phyloP scores from a whole-genome alignment of 2,888 invertebrate genomes.

The Cephus nigrinus region DNA sequence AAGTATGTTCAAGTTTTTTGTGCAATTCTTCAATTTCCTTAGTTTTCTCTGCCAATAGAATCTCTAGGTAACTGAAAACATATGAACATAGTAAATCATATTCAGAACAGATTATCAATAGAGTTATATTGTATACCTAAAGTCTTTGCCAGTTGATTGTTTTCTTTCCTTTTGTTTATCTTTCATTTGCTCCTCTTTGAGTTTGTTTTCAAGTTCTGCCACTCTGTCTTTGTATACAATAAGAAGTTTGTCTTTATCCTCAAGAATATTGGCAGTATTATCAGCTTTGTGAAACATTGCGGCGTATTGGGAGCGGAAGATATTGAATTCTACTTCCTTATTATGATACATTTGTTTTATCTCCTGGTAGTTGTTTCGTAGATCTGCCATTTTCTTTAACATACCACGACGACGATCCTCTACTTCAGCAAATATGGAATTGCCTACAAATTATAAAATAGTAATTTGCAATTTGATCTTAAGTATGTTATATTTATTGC shows the following conservation, averaged over 20 bases:
- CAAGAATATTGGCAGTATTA: slow-evolving; percentile 33
- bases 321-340: slow-evolving; percentile 44
- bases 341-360: slow-evolving; percentile 39
- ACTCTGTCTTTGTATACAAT: slow-evolving; percentile 46
- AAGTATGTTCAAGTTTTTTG: slow-evolving; percentile 44
- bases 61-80: slow-evolving; percentile 47
- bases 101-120: background rate
- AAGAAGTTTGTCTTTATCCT: slow-evolving; percentile 41
- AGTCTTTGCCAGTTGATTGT: slow-evolving; percentile 11
- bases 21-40: slow-evolving; percentile 47
- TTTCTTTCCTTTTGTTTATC: slow-evolving; percentile 19
- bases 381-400: slow-evolving; percentile 40
- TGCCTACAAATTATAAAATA: slow-evolving; percentile 34
- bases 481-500: background rate
- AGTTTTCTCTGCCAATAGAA: slow-evolving; percentile 37
- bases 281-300: slow-evolving; percentile 40
- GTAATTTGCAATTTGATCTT: background rate
- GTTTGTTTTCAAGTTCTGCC: slow-evolving; percentile 43
- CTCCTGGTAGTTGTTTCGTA: slow-evolving; percentile 41
- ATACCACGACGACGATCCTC: slow-evolving; percentile 51
- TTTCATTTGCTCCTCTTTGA: slow-evolving; percentile 41
- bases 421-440: slow-evolving; percentile 59
- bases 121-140: slow-evolving; percentile 23
- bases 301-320: slow-evolving; percentile 40
- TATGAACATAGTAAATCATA: background rate